A percentile compares a stretch with the other conserved stretches of the same genome.
Conservation (phyloP, 2,888 invertebrate genomes). For the Eulithis testata region DNA sequence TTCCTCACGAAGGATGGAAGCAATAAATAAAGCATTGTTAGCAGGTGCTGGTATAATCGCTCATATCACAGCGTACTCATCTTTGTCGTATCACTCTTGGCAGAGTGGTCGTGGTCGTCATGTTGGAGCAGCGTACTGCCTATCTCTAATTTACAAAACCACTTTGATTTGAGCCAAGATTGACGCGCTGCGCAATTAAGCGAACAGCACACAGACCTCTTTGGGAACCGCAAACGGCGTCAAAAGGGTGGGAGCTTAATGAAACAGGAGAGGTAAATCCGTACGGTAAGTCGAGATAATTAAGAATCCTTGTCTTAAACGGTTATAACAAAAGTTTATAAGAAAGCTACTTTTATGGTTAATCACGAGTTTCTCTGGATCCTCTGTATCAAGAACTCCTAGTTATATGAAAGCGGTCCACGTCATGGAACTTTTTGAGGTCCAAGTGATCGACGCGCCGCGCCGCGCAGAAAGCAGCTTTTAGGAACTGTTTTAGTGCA, state of each 20-base stretch:
- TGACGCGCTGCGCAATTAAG: slow-evolving; percentile 13
- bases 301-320: slow-evolving; percentile 60
- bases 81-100: no score
- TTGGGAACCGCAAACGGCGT: slow-evolving; percentile 17
- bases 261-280: slow-evolving; percentile 43
- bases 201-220: slow-evolving; percentile 13
- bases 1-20: no score
- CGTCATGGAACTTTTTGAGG: background rate
- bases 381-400: background rate
- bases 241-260: slow-evolving; percentile 30
- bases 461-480: no score
- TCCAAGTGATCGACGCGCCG: no score
- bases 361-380: slow-evolving; percentile 52
- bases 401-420: background rate
- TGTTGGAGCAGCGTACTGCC: no score
- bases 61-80: no score
- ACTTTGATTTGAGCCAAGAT: slow-evolving; percentile 9
- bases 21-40: no score
- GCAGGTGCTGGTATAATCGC: no score
- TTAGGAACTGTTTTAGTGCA: no score
- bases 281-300: slow-evolving; percentile 63
- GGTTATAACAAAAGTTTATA: slow-evolving; percentile 63
- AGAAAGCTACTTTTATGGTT: slow-evolving; percentile 65
- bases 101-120: no score
- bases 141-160: background rate